Evolutionary conservation across 1,140 invertebrate species (phyloP), one percentile per base, ranked within the genome.

Genomic region (Magallana angulata): DNA sequence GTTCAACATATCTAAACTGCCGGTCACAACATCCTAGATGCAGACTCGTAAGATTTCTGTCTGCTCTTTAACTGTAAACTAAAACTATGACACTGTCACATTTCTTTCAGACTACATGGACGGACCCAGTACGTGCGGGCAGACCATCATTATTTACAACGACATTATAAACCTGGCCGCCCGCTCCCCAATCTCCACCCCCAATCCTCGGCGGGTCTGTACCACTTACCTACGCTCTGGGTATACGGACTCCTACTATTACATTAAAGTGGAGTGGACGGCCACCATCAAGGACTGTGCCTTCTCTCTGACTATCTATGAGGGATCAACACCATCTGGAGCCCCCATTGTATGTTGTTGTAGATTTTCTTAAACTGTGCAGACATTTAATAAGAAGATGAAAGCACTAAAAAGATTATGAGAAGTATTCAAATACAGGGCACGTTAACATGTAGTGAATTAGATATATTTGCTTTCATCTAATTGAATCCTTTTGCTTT

Each of bases 171-270:
- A 85, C 5, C 24, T 92, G 7, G 89, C 85, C 11, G 91, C 90
- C 11, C 64, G 89, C 24, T 85, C 90, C n/a, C 89, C 89, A n/a
- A 87, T 90, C 0, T 83, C 92, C 7, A 87, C 88, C 16, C 59
- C 90, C 7, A 91, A 92, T 68, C 91, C 92, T 1, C 90, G 87
- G 0, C 83, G 84, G 3, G 81, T 86, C 30, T 92, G 92, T 82
- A 85, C 86, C 36, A 84, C 91, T 3, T 84, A 85, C 9, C 83
- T 92, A 9, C 59, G 87, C 64, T 90, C 92, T 36, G 90, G 89
- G 3, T 92, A 91, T 62, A 87, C 89, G 0, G 88, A 86, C 12
- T 60, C 89, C 0, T 91, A 91, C 48, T 91, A 91, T 48, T 60
- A 87, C 60, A 88, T 92, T 24, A 89, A 91, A 80, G 91, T 92